Conservation (phyloP, 1,140 invertebrate species). For the Hirudo medicinalis region DNA sequence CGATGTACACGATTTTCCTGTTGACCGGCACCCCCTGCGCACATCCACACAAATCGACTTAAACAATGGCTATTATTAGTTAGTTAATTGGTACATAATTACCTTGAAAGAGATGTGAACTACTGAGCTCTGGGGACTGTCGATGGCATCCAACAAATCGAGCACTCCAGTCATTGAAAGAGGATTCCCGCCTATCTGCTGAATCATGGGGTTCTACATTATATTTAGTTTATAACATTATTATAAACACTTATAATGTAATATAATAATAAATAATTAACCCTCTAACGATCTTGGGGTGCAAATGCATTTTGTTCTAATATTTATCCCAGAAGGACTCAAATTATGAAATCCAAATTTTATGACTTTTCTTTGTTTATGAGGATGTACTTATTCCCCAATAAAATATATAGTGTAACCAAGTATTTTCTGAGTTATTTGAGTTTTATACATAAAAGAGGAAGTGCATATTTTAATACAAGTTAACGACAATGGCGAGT, state of each 20-base stretch:
- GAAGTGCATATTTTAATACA: too few species aligned
- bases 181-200: conserved; percentile 26
- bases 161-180: conserved; percentile 32
- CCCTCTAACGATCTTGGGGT: too few species aligned
- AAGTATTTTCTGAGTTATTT: too few species aligned
- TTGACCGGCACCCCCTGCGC: conserved; percentile 19
- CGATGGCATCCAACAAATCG: conserved; percentile 28
- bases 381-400: too few species aligned
- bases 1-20: conserved; percentile 20
- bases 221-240: background rate
- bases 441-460: too few species aligned
- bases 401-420: too few species aligned
- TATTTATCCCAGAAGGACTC: too few species aligned
- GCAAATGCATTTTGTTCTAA: too few species aligned
- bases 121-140: conserved; percentile 18
- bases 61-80: background rate
- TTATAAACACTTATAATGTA: background rate
- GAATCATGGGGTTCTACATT: background rate
- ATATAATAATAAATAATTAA: background rate
- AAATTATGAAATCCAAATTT: too few species aligned
- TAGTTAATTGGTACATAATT: background rate
- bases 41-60: background rate
- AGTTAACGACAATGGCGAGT: too few species aligned
- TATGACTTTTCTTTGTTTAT: too few species aligned
- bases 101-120: conserved; percentile 19